Percentiles rank a stretch among this genome's conserved stretches.
phyloP scores from a whole-genome alignment of 2,113 vertebrate species.

The Onychostruthus taczanowskii region DNA sequence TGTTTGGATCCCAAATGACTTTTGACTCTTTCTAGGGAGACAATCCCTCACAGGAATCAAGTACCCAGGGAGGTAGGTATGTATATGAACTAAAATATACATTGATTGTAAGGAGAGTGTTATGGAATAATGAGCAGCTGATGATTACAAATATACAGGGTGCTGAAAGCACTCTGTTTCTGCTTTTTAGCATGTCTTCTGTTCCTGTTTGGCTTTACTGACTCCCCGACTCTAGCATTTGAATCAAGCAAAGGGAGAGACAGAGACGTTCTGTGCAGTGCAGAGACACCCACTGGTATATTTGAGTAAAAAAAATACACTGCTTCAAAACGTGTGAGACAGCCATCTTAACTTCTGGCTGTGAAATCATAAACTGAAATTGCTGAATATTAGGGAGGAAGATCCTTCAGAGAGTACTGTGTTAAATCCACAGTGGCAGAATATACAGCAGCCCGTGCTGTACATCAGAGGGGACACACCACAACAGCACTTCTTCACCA shows the following conservation, averaged over 20 bases:
- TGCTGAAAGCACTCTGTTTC: neutral
- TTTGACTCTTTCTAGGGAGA: neutral
- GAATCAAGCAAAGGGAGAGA: neutral
- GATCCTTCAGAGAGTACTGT: neutral
- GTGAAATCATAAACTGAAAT: neutral
- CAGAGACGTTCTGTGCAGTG: neutral
- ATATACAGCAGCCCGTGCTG: neutral
- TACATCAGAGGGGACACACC: rapidly evolving
- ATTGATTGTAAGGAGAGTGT: rapidly evolving
- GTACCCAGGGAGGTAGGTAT: neutral
- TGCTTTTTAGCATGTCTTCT: neutral
- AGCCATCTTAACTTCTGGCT: constrained; percentile 62
- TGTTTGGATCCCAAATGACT: neutral
- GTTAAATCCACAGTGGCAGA: neutral
- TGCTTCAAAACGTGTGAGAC: neutral
- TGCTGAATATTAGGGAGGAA: neutral
- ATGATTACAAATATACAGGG: neutral
- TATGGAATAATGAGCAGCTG: neutral
- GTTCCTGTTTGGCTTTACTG: neutral
- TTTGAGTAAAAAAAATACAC: neutral
- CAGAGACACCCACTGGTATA: constrained; percentile 55
- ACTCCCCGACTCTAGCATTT: neutral
- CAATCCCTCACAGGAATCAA: neutral
- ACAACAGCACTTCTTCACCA: neutral
- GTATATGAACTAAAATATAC: neutral